Conservation (phyloP, 1,140 invertebrate species). For the Sminthurinus signatus region DNA sequence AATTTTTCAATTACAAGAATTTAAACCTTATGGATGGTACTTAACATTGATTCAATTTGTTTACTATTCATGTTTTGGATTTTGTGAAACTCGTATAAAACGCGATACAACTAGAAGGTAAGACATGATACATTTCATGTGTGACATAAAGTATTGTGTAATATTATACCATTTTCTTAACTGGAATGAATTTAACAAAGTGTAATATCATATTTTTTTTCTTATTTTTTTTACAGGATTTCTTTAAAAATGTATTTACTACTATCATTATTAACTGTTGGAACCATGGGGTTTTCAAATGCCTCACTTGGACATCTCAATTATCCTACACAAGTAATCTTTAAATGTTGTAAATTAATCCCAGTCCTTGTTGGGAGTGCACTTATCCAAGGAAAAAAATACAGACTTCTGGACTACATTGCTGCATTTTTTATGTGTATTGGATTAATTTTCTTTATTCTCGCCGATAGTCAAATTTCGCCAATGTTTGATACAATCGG, state of each 20-base stretch:
- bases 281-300: constrained; percentile 94
- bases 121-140: too few relatives aligned
- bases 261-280: constrained; percentile 77
- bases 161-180: too few relatives aligned
- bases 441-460: constrained; percentile 83
- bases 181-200: too few relatives aligned
- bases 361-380: constrained; percentile 89
- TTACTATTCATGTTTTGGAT: constrained; percentile 74
- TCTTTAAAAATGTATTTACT: constrained; percentile 72
- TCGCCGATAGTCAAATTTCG: constrained; percentile 82
- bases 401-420: constrained; percentile 72
- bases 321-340: constrained; percentile 90
- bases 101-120: constrained; percentile 62
- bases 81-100: constrained; percentile 63
- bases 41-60: constrained; percentile 86
- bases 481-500: constrained; percentile 76
- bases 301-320: constrained; percentile 91
- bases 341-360: constrained; percentile 94
- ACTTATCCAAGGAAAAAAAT: constrained; percentile 83
- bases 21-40: constrained; percentile 85
- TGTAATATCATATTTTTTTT: constrained; percentile 21
- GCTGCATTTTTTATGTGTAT: constrained; percentile 82
- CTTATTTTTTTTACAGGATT: constrained; percentile 55
- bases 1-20: constrained; percentile 81
- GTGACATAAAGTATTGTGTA: too few relatives aligned